phyloP scores from a whole-genome alignment of 2,113 vertebrate genomes.

The Lepus americanus region DNA sequence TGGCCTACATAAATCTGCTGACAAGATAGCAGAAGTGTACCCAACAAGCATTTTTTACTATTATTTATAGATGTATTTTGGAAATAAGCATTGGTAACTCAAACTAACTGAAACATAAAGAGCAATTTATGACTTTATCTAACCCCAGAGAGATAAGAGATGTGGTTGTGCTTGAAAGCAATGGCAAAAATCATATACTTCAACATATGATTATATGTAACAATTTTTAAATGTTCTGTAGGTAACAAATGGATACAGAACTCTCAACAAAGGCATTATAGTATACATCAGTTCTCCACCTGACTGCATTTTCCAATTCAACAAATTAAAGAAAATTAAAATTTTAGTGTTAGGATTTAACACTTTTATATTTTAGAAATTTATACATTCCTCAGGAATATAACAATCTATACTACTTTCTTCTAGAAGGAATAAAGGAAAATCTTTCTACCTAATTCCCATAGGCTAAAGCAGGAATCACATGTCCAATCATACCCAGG shows the following conservation, averaged over 20 bases:
- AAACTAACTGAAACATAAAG: not conserved
- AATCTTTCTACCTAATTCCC: not conserved
- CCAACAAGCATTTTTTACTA: not conserved
- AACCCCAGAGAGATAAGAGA: not conserved
- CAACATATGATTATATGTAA: not conserved
- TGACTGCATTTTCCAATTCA: not conserved
- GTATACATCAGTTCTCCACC: not conserved
- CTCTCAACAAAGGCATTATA: not conserved
- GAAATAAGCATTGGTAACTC: not conserved
- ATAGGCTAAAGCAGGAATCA: not conserved
- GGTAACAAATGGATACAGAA: constrained; percentile 2
- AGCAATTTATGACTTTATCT: constrained; percentile 16
- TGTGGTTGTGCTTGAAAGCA: not conserved
- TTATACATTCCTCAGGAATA: not conserved
- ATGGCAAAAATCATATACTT: not conserved
- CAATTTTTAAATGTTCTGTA: constrained; percentile 1
- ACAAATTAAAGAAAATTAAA: not conserved
- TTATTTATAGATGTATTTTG: constrained; percentile 15
- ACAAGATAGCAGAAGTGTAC: not conserved
- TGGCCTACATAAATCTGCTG: not conserved
- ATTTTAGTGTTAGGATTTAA: constrained; percentile 10
- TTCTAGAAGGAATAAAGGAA: not conserved
- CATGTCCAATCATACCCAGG: not conserved
- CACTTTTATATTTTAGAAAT: constrained; percentile 26
- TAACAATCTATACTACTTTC: not conserved